Conservation (phyloP, 1,140 invertebrate species). For the Spodoptera litura region DNA sequence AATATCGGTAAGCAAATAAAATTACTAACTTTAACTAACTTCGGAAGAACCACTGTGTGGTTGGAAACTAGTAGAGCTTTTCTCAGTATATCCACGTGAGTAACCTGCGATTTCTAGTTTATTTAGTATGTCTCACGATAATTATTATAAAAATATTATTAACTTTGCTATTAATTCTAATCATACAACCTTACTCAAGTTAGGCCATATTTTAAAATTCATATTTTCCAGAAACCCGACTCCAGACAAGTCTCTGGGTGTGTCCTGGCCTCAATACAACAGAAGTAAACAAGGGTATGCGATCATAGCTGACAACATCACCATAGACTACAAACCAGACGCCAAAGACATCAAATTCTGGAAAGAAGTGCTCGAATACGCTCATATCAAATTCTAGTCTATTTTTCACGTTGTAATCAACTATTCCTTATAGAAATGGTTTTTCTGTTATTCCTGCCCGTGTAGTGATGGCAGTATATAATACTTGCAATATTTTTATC, state of each 20-base stretch:
- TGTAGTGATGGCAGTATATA: too few relatives aligned
- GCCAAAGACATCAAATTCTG: background rate
- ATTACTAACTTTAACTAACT: too few relatives aligned
- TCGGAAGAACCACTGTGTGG: too few relatives aligned
- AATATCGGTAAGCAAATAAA: slow-evolving; percentile 23
- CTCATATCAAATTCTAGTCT: slow-evolving; percentile 1
- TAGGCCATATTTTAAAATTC: background rate
- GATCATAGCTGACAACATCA: slow-evolving; percentile 29
- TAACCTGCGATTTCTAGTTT: too few relatives aligned
- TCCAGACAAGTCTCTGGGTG: slow-evolving; percentile 27
- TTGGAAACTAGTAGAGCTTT: too few relatives aligned
- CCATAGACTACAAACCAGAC: background rate
- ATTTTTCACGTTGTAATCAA: too few relatives aligned
- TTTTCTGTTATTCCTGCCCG: too few relatives aligned
- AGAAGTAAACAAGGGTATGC: slow-evolving; percentile 1
- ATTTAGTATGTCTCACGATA: too few relatives aligned
- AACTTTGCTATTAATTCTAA: background rate
- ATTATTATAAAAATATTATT: too few relatives aligned
- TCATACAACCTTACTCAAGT: background rate
- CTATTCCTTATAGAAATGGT: too few relatives aligned
- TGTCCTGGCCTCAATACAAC: slow-evolving; percentile 40
- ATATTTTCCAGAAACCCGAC: slow-evolving; percentile 49
- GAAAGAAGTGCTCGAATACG: background rate
- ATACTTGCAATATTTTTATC: too few relatives aligned
- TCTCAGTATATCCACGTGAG: too few relatives aligned